phyloP scores from a whole-genome alignment of 2,797 vertebrate species.

The Sebastes kiyomatsui region DNA sequence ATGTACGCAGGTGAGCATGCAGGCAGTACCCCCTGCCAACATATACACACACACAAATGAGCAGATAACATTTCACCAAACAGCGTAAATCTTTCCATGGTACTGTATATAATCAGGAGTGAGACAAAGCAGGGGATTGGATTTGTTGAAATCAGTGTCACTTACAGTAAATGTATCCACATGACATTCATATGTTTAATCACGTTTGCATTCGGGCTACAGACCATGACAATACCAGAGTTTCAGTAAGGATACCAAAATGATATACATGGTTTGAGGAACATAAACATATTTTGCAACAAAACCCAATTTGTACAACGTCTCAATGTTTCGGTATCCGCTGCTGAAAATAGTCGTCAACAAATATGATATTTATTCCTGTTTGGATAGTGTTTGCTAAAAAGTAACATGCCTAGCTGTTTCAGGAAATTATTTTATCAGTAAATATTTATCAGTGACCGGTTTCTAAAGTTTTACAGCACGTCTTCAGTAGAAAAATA shows the following conservation, averaged over 20 bases:
- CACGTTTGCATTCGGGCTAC: not conserved
- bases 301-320: not conserved
- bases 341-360: not conserved
- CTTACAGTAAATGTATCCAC: not conserved
- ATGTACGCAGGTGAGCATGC: not conserved
- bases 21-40: not conserved
- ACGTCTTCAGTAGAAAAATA: too few relatives aligned
- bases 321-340: not conserved
- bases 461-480: too few relatives aligned
- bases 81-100: not conserved
- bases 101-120: not conserved
- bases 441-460: too few relatives aligned
- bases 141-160: not conserved
- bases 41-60: not conserved
- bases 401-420: not conserved
- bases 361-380: not conserved
- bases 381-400: not conserved
- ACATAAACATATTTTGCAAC: not conserved
- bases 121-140: not conserved
- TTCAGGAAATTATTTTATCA: too few relatives aligned
- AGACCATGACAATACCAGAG: not conserved
- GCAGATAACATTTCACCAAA: not conserved
- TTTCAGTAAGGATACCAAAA: not conserved
- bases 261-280: not conserved
- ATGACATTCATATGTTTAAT: not conserved